Evolutionary conservation across 1,140 invertebrate species (phyloP), one percentile per base, ranked within the genome.

Genomic region (Apis dorsata): DNA sequence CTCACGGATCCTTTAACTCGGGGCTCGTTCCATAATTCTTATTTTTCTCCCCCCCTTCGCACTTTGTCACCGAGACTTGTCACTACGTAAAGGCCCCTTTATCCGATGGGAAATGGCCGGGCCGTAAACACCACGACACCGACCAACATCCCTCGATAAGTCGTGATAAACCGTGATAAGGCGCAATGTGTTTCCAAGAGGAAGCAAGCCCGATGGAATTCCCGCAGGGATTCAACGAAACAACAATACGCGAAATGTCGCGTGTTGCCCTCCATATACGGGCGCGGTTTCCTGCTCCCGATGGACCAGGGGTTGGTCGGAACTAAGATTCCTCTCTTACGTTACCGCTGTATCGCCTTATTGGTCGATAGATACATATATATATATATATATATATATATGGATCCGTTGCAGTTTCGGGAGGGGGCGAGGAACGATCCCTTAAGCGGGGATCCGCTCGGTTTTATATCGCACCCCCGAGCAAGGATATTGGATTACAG

Each of bases 41-140:
- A 65, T 84, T 80, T 87, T 86, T 68, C 86, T 57, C 57, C 63
- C 34, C 0, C 5, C 34, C 5, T 44, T 44, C 5, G 60, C 66
- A 24, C 24, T 66, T 68, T 80, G 66, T 84, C 81, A 60, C 55
- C 62, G 66, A 44, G 34, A 0, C 34, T 44, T 44, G 34, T 44
- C 34, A 7, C 21, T 34, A 55, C 77, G 59, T 2, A 34, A 34
- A 34, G 34, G 34, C 4, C 34, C 34, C 5, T 44, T 44, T 7
- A 44, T 44, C 34, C 70, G 55, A 24, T 62, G 77, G 71, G 78
- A 84, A 87, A 15, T 66, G 77, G 74, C 85, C 60, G 63, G 71
- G 90, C 84, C 87, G 91, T 90, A 91, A 92, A 91, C 90, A 92
- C 84, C 85, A 78, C 84, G 81, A 78, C 85, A 71, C 19, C 73